These are phyloP conservation scores for Fulmarus glacialis DNA, from an alignment of 2,113 vertebrate species.

Conservation along the genomic window DNA sequence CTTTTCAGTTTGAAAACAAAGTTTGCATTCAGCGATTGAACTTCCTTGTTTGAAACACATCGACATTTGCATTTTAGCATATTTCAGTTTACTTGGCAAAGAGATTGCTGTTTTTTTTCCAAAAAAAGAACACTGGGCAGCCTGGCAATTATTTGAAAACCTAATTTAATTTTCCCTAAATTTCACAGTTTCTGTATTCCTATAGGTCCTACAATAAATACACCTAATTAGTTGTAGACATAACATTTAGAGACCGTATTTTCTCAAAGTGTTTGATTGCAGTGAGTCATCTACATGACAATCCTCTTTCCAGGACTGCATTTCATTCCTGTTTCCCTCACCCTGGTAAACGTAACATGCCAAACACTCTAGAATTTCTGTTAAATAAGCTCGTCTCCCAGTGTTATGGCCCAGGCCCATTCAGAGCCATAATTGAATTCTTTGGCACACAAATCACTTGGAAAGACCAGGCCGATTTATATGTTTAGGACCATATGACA, in stretches of 20 bases:
- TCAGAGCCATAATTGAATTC: not conserved
- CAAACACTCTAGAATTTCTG: slow-evolving; percentile 23
- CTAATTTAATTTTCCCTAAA: slow-evolving; percentile 15
- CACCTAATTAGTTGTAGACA: slow-evolving; percentile 39
- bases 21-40: not conserved
- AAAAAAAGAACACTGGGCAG: not conserved
- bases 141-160: slow-evolving; percentile 23
- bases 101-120: not conserved
- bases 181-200: slow-evolving; percentile 33
- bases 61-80: slow-evolving; percentile 35
- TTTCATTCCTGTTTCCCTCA: not conserved
- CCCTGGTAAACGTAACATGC: not conserved
- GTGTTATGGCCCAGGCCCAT: not conserved
- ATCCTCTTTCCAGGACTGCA: not conserved
- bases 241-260: not conserved
- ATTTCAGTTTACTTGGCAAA: slow-evolving; percentile 30
- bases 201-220: slow-evolving; percentile 24
- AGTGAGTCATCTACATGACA: slow-evolving; percentile 6
- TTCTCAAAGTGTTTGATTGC: slow-evolving; percentile 25
- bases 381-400: not conserved
- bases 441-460: not conserved
- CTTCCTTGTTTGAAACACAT: not conserved
- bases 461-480: not conserved
- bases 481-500: slow-evolving; percentile 3
- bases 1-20: not conserved